phyloP scores from a whole-genome alignment of 2,797 vertebrate species.

The Enteromius argenteus region DNA sequence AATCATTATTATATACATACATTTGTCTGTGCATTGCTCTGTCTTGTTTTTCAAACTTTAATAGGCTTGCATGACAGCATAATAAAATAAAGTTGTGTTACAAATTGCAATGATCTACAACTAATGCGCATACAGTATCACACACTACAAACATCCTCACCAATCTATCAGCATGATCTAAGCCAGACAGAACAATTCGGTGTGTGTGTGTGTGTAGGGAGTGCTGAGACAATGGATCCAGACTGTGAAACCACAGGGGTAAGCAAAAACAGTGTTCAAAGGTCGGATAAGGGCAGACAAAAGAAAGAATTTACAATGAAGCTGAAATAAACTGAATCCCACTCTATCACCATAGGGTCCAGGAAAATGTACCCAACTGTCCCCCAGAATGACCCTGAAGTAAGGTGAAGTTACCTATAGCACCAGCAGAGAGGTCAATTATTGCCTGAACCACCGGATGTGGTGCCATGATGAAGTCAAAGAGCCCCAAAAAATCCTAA shows the following conservation, averaged over 20 bases:
- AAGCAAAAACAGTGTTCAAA: conserved; percentile 31
- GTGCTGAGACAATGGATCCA: conserved; percentile 18
- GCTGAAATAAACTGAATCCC: not conserved
- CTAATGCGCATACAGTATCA: not conserved
- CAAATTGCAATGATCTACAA: not conserved
- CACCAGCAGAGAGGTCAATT: conserved; percentile 95
- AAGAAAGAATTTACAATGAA: conserved; percentile 4
- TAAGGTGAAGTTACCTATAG: conserved; percentile 83
- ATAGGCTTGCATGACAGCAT: not conserved
- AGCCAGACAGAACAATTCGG: not conserved
- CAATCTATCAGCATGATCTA: not conserved
- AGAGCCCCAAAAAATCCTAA: not conserved
- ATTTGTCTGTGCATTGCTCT: not conserved
- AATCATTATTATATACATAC: not conserved
- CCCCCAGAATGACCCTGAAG: not conserved
- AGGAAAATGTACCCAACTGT: not conserved
- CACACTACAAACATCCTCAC: not conserved
- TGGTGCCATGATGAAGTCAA: conserved; percentile 80
- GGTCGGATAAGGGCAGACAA: conserved; percentile 27
- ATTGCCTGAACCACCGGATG: conserved; percentile 90
- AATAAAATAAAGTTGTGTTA: not conserved
- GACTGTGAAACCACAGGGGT: conserved; percentile 23
- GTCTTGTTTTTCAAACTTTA: not conserved
- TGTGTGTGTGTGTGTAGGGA: not conserved
- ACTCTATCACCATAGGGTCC: not conserved